phyloP scores from a whole-genome alignment of 2,888 invertebrate genomes.

The Catonia carolina region DNA sequence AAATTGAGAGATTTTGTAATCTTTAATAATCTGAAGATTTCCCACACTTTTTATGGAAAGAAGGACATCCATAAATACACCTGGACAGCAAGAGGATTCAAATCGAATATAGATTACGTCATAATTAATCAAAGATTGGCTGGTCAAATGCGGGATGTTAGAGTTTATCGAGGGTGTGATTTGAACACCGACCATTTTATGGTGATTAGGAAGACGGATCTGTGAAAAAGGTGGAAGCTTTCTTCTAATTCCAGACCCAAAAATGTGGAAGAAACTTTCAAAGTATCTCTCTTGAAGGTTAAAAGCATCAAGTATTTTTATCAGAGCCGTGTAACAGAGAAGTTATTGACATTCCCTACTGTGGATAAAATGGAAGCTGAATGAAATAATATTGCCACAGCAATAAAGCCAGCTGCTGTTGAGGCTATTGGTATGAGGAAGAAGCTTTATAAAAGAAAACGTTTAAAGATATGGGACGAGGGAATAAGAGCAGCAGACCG shows the following conservation, averaged over 20 bases:
- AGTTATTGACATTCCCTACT: neutral
- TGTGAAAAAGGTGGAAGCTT: too few relatives aligned
- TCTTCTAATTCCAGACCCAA: neutral
- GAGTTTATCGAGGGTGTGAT: neutral
- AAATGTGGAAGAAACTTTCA: neutral
- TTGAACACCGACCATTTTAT: neutral
- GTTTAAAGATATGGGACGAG: neutral
- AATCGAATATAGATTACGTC: neutral
- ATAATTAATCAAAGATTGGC: too few relatives aligned
- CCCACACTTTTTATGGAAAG: neutral
- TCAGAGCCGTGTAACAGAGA: neutral
- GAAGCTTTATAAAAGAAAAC: neutral
- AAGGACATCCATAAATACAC: too few relatives aligned
- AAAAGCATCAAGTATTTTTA: too few relatives aligned
- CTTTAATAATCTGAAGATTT: neutral
- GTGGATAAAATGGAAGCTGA: too few relatives aligned
- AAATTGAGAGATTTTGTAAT: neutral
- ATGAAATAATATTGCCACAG: neutral
- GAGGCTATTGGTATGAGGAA: too few relatives aligned
- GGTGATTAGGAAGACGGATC: neutral
- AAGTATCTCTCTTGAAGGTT: neutral
- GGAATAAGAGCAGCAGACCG: neutral
- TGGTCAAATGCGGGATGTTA: too few relatives aligned
- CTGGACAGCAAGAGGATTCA: neutral
- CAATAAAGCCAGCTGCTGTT: neutral